Percentiles rank a stretch among this genome's conserved stretches.
Evolutionary conservation across 2,888 invertebrate genomes (phyloP).

Genomic region (Strigamia maritima): DNA sequence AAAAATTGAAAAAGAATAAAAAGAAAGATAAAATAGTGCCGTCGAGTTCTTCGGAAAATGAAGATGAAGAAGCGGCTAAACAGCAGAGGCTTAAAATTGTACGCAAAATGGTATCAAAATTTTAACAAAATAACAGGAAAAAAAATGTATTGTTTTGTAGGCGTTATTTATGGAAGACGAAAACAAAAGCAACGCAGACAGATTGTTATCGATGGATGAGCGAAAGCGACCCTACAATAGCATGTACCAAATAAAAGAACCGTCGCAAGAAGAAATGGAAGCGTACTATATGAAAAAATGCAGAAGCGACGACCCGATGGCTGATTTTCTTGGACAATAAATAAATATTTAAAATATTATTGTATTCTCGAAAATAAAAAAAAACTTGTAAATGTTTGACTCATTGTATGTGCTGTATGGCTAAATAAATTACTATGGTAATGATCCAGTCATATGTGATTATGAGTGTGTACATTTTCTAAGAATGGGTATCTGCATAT

Average conservation of each 20-base stretch:
- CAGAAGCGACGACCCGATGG: slow-evolving; percentile 91
- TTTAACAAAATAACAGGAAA: too few relatives aligned
- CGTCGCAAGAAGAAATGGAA: slow-evolving; percentile 88
- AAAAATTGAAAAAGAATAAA: slow-evolving; percentile 38
- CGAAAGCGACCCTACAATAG: slow-evolving; percentile 91
- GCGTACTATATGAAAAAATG: slow-evolving; percentile 83
- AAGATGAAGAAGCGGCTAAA: slow-evolving; percentile 43
- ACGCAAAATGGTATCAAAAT: not conserved
- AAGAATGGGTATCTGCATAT: too few relatives aligned
- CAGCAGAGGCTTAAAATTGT: slow-evolving; percentile 49
- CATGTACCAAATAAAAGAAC: slow-evolving; percentile 65
- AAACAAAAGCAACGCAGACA: slow-evolving; percentile 59
- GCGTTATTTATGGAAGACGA: slow-evolving; percentile 44
- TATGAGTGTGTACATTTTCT: too few relatives aligned
- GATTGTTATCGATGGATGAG: slow-evolving; percentile 72
- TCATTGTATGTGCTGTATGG: too few relatives aligned
- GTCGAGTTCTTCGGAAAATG: slow-evolving; percentile 43
- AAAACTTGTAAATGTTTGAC: too few relatives aligned
- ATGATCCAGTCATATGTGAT: too few relatives aligned
- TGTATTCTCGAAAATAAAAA: too few relatives aligned
- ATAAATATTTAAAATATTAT: not conserved
- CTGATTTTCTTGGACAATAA: slow-evolving; percentile 60
- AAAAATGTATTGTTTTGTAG: slow-evolving; percentile 40
- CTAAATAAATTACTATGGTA: too few relatives aligned
- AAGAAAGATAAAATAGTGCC: slow-evolving; percentile 41